Evolutionary conservation across 1,140 invertebrate genomes (phyloP).

Genomic region (Telenomus remus): DNA sequence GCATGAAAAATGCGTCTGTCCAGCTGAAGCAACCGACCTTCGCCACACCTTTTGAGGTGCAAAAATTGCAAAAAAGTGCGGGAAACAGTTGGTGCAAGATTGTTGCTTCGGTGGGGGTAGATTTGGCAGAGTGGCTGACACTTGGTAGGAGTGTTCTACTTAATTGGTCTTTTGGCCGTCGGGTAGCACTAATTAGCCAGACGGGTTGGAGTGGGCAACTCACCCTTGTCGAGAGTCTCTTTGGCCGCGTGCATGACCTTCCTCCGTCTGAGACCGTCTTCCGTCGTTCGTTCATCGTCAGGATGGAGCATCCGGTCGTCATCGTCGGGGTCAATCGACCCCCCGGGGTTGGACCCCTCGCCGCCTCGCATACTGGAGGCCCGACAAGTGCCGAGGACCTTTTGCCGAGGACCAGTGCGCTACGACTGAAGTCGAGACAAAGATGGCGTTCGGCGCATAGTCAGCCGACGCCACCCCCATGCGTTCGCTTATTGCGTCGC

Average conservation of each 20-base stretch:
- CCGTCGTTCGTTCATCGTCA: slow-evolving; percentile 48
- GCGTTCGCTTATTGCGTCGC: slow-evolving; percentile 33
- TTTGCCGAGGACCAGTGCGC: slow-evolving; percentile 68
- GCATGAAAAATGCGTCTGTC: too few species aligned
- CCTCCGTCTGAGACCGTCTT: slow-evolving; percentile 73
- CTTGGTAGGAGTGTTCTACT: neutral
- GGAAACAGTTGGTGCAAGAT: too few species aligned
- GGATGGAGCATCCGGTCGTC: slow-evolving; percentile 51
- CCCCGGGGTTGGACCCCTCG: slow-evolving; percentile 69
- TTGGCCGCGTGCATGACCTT: slow-evolving; percentile 80
- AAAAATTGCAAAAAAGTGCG: too few species aligned
- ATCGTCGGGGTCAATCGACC: slow-evolving; percentile 61
- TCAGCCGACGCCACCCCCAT: slow-evolving; percentile 30
- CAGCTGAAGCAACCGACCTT: too few species aligned
- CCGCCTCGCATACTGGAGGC: slow-evolving; percentile 72
- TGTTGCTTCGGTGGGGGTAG: too few species aligned
- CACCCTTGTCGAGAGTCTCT: slow-evolving; percentile 80
- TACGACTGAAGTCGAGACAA: slow-evolving; percentile 61
- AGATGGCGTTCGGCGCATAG: slow-evolving; percentile 60
- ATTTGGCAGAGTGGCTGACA: neutral
- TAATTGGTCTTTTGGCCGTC: neutral
- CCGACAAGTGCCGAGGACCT: slow-evolving; percentile 64
- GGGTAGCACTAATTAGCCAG: slow-evolving; percentile 10
- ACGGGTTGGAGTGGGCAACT: slow-evolving; percentile 44
- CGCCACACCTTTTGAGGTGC: too few species aligned